Percentiles rank a stretch among this genome's conserved stretches.
phyloP scores from a whole-genome alignment of 2,797 vertebrate genomes.

The Pseudochirops corinnae region DNA sequence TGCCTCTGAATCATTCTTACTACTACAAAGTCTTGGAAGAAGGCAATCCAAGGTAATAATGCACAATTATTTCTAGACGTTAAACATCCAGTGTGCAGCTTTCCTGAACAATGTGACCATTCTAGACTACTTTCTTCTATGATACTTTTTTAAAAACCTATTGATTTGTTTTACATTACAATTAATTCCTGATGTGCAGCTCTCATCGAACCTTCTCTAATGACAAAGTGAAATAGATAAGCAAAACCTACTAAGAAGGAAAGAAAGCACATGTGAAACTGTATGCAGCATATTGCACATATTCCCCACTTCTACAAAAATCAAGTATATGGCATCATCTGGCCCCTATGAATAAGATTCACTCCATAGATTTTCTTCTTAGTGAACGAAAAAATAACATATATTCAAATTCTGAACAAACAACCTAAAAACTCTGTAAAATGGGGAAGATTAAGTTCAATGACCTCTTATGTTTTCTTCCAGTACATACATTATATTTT shows the following conservation, averaged over 20 bases:
- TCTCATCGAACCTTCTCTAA: background rate
- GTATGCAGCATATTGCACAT: background rate
- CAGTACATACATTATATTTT: background rate
- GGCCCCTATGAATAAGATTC: too few species aligned
- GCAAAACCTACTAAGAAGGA: background rate
- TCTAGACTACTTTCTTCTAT: background rate
- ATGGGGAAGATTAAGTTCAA: background rate
- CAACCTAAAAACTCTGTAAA: too few species aligned
- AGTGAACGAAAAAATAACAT: too few species aligned
- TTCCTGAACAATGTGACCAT: background rate
- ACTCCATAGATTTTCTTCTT: too few species aligned
- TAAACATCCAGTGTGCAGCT: background rate
- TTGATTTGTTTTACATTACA: background rate
- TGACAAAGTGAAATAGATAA: background rate
- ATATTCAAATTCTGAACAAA: too few species aligned
- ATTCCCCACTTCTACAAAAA: background rate
- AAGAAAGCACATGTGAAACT: background rate
- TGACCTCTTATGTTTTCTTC: too few species aligned
- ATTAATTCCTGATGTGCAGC: background rate
- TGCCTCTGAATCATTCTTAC: background rate
- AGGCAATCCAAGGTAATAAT: background rate
- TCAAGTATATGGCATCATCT: background rate
- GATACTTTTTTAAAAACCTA: too few species aligned
- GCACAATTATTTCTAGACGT: background rate
- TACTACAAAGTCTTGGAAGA: background rate